phyloP scores from a whole-genome alignment of 2,113 vertebrate species.

The Furnarius figulus region DNA sequence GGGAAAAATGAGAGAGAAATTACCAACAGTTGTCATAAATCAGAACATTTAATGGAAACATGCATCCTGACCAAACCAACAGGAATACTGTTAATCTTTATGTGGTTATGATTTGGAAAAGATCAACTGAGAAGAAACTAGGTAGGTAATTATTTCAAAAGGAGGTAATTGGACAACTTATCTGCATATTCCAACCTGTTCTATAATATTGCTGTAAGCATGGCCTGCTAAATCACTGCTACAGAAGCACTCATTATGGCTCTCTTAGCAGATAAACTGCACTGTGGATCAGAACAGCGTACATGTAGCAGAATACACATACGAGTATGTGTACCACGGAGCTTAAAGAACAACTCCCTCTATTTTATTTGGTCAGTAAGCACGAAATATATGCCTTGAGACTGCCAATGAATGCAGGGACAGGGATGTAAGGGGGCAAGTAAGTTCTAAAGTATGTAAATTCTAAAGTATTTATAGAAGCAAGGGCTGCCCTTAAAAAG shows the following conservation, averaged over 20 bases:
- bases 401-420: background rate
- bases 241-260: background rate
- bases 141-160: background rate
- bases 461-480: background rate
- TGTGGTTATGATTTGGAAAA: slow-evolving; percentile 1
- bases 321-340: background rate
- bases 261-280: background rate
- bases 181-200: background rate
- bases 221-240: background rate
- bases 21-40: background rate
- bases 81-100: background rate
- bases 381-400: background rate
- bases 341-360: background rate
- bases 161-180: background rate
- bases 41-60: background rate
- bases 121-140: background rate
- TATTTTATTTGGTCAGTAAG: background rate
- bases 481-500: background rate
- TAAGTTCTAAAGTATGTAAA: too few species aligned
- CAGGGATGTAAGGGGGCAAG: background rate
- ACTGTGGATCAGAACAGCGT: background rate
- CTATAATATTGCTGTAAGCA: background rate
- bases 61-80: background rate
- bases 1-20: background rate
- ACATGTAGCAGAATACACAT: background rate